Conservation (phyloP, 2,797 vertebrate species). For the Pseudochromis fuscus region DNA sequence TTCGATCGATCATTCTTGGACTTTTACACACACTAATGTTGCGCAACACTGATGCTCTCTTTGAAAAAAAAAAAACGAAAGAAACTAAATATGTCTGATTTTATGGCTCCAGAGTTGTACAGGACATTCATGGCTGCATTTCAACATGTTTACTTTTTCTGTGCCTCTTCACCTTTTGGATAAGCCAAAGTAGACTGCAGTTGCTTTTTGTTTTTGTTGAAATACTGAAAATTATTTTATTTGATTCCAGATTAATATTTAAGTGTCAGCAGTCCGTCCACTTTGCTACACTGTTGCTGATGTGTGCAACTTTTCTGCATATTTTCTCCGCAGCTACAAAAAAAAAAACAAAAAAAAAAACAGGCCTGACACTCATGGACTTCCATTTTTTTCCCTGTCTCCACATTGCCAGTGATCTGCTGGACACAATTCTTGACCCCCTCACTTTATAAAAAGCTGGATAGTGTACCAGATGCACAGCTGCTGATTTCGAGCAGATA, state of each 20-base stretch:
- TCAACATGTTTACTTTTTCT: conserved; percentile 77
- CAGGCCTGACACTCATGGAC: conserved; percentile 53
- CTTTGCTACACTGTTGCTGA: conserved; percentile 73
- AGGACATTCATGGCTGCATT: conserved; percentile 74
- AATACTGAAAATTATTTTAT: conserved; percentile 65
- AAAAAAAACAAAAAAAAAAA: conserved; percentile 44
- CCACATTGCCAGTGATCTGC: conserved; percentile 59
- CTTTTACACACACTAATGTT: conserved; percentile 68
- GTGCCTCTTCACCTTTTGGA: conserved; percentile 85
- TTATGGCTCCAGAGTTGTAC: conserved; percentile 76
- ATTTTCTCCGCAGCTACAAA: conserved; percentile 60
- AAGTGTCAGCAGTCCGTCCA: conserved; percentile 79
- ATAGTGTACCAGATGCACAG: conserved; percentile 66
- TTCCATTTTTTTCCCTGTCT: conserved; percentile 71
- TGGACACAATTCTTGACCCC: conserved; percentile 30
- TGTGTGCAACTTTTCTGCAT: conserved; percentile 64
- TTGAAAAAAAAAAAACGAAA: conserved; percentile 34
- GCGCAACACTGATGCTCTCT: conserved; percentile 70
- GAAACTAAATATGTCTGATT: conserved; percentile 45
- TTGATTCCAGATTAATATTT: conserved; percentile 74
- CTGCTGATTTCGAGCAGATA: conserved; percentile 45
- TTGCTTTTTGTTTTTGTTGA: conserved; percentile 71
- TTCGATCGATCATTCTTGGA: conserved; percentile 65
- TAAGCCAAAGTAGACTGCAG: conserved; percentile 89
- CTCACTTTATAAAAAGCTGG: conserved; percentile 47